A percentile compares a stretch with the other conserved stretches of the same genome.
Evolutionary conservation across 2,888 invertebrate genomes (phyloP).

Genomic region (Hipparchia sbordonii): DNA sequence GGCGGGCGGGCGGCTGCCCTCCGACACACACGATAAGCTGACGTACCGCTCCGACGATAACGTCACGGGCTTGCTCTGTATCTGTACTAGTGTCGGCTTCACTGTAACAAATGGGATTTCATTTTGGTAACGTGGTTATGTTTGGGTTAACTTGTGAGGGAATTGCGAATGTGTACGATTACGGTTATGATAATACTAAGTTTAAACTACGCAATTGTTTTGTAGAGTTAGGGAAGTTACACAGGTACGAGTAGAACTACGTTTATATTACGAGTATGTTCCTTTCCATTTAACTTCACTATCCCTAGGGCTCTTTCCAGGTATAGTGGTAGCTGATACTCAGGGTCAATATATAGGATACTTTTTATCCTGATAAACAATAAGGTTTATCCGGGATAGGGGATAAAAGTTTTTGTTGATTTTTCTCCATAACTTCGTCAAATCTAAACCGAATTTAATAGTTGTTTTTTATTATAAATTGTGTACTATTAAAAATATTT

Average conservation of each 20-base stretch:
- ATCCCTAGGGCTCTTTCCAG: too few relatives aligned
- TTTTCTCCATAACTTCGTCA: too few relatives aligned
- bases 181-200: not conserved
- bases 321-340: too few relatives aligned
- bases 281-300: too few relatives aligned
- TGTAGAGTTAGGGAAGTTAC: not conserved
- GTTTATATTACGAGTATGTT: too few relatives aligned
- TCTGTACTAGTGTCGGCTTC: conserved; percentile 89
- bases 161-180: not conserved
- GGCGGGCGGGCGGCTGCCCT: conserved; percentile 93
- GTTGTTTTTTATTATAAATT: too few relatives aligned
- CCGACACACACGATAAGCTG: conserved; percentile 90
- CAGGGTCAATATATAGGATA: too few relatives aligned
- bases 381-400: too few relatives aligned
- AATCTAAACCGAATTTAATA: too few relatives aligned
- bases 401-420: too few relatives aligned
- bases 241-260: not conserved
- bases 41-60: conserved; percentile 91
- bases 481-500: too few relatives aligned
- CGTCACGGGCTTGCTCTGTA: conserved; percentile 89
- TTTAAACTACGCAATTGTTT: not conserved
- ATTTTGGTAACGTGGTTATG: conserved; percentile 11
- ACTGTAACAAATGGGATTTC: conserved; percentile 81
- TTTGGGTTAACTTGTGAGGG: not conserved
- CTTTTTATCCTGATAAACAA: too few relatives aligned